These are phyloP conservation scores for Otolemur garnettii DNA, from an alignment of 2,113 vertebrate genomes.

Conservation along the genomic window DNA sequence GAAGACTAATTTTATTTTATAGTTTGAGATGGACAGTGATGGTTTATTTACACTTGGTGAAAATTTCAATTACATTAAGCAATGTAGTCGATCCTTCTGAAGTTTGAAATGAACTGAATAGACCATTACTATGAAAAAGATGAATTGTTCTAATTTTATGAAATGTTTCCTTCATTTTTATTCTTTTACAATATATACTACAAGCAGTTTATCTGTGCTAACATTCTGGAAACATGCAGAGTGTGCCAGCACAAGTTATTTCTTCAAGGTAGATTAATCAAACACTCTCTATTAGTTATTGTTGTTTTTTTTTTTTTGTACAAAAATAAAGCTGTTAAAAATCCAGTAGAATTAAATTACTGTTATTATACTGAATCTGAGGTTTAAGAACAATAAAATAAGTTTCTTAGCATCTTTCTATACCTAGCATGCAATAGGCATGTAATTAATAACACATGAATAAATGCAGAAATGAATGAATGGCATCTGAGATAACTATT, in stretches of 20 bases:
- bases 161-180: not conserved
- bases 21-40: not conserved
- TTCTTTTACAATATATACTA: not conserved
- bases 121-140: not conserved
- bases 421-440: not conserved
- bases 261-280: slow-evolving; percentile 3
- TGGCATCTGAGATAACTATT: not conserved
- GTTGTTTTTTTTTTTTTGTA: not conserved
- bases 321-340: slow-evolving; percentile 4
- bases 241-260: not conserved
- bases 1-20: not conserved
- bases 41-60: not conserved
- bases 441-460: not conserved
- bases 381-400: not conserved
- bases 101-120: not conserved
- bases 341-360: not conserved
- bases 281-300: not conserved
- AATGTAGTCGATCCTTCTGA: not conserved
- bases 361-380: not conserved
- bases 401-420: not conserved
- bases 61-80: slow-evolving; percentile 6
- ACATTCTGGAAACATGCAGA: not conserved
- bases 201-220: not conserved
- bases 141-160: not conserved
- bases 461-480: not conserved